These are phyloP conservation scores for Paralvinella palmiformis DNA, from an alignment of 1,140 invertebrate genomes.

Conservation along the genomic window DNA sequence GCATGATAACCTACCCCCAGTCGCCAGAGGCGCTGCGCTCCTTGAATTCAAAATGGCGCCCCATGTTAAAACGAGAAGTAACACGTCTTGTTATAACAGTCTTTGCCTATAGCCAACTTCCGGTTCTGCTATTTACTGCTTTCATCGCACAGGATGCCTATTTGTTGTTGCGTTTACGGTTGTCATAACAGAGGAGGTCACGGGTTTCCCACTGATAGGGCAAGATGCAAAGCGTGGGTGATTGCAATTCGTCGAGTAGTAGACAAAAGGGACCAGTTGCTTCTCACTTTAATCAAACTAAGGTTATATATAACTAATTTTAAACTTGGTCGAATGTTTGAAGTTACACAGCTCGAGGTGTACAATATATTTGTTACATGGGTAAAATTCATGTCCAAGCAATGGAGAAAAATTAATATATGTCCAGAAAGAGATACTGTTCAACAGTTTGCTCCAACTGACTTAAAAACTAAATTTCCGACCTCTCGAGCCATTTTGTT, in stretches of 20 bases:
- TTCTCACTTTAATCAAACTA: conserved; percentile 34
- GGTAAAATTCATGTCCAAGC: too few species aligned
- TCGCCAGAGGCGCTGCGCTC: too few species aligned
- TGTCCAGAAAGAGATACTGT: conserved; percentile 32
- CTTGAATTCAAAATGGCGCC: too few species aligned
- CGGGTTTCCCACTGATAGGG: background rate
- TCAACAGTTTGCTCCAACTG: conserved; percentile 27
- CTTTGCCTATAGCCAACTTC: too few species aligned
- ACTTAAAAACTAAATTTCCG: conserved; percentile 30
- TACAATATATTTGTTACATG: conserved; percentile 31
- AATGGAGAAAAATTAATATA: conserved; percentile 29
- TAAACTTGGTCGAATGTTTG: conserved; percentile 30
- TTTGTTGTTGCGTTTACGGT: too few species aligned
- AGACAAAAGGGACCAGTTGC: conserved; percentile 25
- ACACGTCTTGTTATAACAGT: too few species aligned
- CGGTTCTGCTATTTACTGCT: too few species aligned
- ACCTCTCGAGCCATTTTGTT: conserved; percentile 33
- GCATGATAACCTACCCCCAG: too few species aligned
- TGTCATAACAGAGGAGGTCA: conserved; percentile 3
- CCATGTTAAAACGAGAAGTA: too few species aligned
- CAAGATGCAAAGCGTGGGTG: background rate
- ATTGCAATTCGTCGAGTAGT: background rate
- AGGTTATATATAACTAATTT: conserved; percentile 24
- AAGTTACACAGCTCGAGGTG: conserved; percentile 24
- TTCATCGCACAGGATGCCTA: background rate